Evolutionary conservation across 2,113 vertebrate genomes (phyloP).

Genomic region (Spermophilus dauricus): DNA sequence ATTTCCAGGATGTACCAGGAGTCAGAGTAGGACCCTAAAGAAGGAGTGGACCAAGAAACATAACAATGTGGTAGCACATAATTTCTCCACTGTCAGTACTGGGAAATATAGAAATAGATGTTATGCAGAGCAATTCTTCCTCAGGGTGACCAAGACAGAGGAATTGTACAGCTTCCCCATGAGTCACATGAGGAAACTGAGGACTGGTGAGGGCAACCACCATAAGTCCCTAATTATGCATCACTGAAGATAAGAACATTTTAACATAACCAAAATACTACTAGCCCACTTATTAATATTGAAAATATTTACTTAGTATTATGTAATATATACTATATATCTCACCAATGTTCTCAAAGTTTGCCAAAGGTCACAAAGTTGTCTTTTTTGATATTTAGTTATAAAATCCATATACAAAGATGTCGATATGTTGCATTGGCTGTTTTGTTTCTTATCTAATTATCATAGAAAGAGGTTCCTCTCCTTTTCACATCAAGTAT

Average conservation of each 20-base stretch:
- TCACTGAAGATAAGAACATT: neutral
- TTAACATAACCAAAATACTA: neutral
- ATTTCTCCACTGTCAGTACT: neutral
- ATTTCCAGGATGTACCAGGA: neutral
- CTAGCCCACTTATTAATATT: neutral
- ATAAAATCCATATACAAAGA: neutral
- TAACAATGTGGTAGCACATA: neutral
- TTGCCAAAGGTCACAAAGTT: neutral
- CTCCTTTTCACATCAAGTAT: neutral
- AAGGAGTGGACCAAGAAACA: neutral
- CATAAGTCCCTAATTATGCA: neutral
- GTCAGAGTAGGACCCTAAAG: neutral
- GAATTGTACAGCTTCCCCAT: neutral
- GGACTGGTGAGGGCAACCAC: neutral
- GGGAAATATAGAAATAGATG: neutral
- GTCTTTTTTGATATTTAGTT: neutral
- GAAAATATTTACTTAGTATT: neutral
- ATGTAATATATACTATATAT: neutral
- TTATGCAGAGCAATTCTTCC: neutral
- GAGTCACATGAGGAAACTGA: neutral
- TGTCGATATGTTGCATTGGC: neutral
- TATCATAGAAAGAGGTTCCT: neutral
- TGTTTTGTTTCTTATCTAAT: constrained; percentile 23
- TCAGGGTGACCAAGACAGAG: neutral
- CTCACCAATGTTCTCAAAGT: neutral